Evolutionary conservation across 2,113 vertebrate genomes (phyloP).

Genomic region (Pagrus major): DNA sequence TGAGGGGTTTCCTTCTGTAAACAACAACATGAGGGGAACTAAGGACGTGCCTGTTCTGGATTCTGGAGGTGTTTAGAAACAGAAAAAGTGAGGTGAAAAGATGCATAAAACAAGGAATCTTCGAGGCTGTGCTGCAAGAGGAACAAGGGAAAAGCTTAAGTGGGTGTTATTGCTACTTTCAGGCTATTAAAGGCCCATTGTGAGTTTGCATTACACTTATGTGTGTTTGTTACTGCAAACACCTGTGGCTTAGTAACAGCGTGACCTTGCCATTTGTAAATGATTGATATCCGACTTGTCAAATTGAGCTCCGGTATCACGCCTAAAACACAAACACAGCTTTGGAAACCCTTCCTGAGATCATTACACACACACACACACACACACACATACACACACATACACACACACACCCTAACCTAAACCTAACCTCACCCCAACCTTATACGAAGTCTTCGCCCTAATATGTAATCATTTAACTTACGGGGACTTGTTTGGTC

Average conservation of each 20-base stretch:
- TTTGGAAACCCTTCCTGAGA: neutral
- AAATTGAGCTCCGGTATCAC: conserved; percentile 44
- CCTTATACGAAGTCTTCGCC: no score
- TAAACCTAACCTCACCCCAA: neutral
- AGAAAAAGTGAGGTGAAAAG: neutral
- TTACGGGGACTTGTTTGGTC: no score
- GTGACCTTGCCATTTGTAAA: conserved; percentile 37
- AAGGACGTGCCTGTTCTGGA: conserved; percentile 20
- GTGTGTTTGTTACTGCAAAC: conserved; percentile 33
- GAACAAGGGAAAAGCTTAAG: neutral
- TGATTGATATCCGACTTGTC: conserved; percentile 45
- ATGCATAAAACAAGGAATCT: neutral
- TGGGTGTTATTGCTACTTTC: conserved; percentile 11
- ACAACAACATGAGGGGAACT: conserved; percentile 65
- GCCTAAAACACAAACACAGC: conserved; percentile 55
- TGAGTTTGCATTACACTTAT: conserved; percentile 49
- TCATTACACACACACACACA: neutral
- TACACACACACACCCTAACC: neutral
- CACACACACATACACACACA: neutral
- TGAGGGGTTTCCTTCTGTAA: conserved; percentile 76
- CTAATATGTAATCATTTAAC: no score
- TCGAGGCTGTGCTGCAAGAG: neutral
- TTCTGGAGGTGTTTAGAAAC: conserved; percentile 21
- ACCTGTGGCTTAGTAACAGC: conserved; percentile 38
- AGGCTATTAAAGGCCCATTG: conserved; percentile 3